Conservation (phyloP, 2,797 vertebrate species). For the Molossus molossus region DNA sequence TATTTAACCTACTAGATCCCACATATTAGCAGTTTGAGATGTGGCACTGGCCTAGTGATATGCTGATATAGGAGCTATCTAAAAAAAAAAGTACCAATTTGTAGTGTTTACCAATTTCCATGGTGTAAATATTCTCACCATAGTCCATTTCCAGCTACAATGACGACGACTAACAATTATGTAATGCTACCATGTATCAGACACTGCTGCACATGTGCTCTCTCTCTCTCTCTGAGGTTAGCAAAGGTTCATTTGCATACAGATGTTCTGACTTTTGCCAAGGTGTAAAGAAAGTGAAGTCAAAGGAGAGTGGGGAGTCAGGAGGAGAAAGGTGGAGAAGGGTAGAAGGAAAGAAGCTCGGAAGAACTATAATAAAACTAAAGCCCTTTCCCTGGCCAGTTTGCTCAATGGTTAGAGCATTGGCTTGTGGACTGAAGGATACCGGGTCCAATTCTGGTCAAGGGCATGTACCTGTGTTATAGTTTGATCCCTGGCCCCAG, state of each 20-base stretch:
- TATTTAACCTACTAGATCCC: neutral
- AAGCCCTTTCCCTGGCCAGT: too few species aligned
- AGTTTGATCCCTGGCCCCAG: too few species aligned
- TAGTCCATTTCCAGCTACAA: neutral
- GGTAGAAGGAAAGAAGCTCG: neutral
- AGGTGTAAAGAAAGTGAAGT: neutral
- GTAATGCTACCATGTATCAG: neutral
- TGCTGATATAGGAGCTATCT: neutral
- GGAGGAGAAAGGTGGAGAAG: neutral
- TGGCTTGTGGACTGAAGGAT: too few species aligned
- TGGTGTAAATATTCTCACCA: neutral
- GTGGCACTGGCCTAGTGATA: neutral
- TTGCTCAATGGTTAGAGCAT: too few species aligned
- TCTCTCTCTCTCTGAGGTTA: neutral
- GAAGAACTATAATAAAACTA: neutral
- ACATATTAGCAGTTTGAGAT: constrained; percentile 1
- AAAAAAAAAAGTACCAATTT: neutral
- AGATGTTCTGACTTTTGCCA: constrained; percentile 24
- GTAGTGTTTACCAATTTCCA: neutral
- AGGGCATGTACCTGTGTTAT: too few species aligned
- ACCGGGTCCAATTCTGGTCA: too few species aligned
- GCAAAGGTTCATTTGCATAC: neutral
- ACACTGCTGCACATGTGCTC: neutral
- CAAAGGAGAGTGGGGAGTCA: neutral
- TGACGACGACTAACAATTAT: neutral